These are phyloP conservation scores for Graphium colonna DNA, from an alignment of 2,888 invertebrate species.

Conservation along the genomic window DNA sequence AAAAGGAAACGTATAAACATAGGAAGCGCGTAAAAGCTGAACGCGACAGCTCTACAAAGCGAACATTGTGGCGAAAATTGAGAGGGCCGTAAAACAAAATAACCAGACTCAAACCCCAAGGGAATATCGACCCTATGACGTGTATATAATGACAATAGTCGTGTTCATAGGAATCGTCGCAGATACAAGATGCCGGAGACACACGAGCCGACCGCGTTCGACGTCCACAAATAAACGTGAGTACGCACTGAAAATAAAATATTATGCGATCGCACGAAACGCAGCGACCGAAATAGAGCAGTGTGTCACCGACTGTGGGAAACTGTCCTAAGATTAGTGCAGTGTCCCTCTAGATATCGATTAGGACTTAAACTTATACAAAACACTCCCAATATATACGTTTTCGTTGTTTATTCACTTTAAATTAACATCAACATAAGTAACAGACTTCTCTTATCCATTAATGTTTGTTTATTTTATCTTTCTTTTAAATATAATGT, in stretches of 20 bases:
- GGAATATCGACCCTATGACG: constrained; percentile 32
- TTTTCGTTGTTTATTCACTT: too few species aligned
- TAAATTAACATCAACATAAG: too few species aligned
- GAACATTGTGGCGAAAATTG: constrained; percentile 31
- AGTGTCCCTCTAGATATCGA: too few species aligned
- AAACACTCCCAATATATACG: too few species aligned
- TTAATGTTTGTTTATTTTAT: too few species aligned
- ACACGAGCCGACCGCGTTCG: constrained; percentile 31
- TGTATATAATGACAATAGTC: constrained; percentile 38
- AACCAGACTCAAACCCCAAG: constrained; percentile 35
- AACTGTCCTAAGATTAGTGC: too few species aligned
- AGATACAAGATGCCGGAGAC: constrained; percentile 35
- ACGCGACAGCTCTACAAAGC: constrained; percentile 28
- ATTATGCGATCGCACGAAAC: constrained; percentile 69
- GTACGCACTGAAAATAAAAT: constrained; percentile 74
- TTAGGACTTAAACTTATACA: too few species aligned
- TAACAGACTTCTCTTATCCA: too few species aligned
- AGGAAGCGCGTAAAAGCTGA: constrained; percentile 27
- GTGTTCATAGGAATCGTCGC: constrained; percentile 46
- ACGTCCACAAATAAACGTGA: constrained; percentile 69
- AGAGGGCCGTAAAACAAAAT: constrained; percentile 33
- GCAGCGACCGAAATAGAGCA: constrained; percentile 58
- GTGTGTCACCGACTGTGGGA: constrained; percentile 53
- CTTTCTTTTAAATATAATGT: too few species aligned
- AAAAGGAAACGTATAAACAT: constrained; percentile 1